A percentile compares a stretch with the other conserved stretches of the same genome.
Evolutionary conservation across 2,888 invertebrate species (phyloP).

Genomic region (Oxyteleia sp.): DNA sequence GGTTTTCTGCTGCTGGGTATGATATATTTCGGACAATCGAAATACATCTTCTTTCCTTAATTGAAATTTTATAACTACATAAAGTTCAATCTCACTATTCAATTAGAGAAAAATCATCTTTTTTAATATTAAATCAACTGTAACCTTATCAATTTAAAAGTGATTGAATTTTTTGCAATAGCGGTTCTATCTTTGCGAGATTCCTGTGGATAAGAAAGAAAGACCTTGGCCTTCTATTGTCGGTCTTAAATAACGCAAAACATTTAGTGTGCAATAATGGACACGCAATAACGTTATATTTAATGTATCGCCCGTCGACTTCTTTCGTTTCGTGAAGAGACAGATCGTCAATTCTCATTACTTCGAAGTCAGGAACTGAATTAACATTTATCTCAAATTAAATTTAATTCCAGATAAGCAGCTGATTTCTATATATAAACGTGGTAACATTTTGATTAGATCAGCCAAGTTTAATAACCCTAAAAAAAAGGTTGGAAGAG

Average conservation of each 20-base stretch:
- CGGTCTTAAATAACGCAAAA: constrained; percentile 78
- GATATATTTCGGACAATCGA: too few relatives aligned
- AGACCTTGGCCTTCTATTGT: constrained; percentile 81
- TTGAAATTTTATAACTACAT: too few relatives aligned
- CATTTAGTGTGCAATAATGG: constrained; percentile 77
- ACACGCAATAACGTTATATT: constrained; percentile 80
- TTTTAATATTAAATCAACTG: too few relatives aligned
- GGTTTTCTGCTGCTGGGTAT: too few relatives aligned
- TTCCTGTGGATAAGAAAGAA: constrained; percentile 67
- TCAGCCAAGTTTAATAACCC: constrained; percentile 51
- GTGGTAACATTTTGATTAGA: constrained; percentile 33
- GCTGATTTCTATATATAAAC: neutral
- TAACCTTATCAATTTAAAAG: neutral
- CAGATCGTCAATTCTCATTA: constrained; percentile 16
- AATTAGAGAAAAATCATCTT: too few relatives aligned
- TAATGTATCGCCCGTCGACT: constrained; percentile 23
- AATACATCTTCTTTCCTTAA: too few relatives aligned
- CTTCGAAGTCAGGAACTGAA: neutral
- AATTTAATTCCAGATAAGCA: constrained; percentile 17
- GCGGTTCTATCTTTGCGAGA: constrained; percentile 51
- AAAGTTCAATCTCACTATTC: too few relatives aligned
- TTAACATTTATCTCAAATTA: constrained; percentile 9
- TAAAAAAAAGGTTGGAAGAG: constrained; percentile 21
- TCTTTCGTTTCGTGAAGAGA: neutral
- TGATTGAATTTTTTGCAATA: too few relatives aligned